Evolutionary conservation across 2,113 vertebrate genomes (phyloP).

Genomic region (Psittacula cyanocephala): DNA sequence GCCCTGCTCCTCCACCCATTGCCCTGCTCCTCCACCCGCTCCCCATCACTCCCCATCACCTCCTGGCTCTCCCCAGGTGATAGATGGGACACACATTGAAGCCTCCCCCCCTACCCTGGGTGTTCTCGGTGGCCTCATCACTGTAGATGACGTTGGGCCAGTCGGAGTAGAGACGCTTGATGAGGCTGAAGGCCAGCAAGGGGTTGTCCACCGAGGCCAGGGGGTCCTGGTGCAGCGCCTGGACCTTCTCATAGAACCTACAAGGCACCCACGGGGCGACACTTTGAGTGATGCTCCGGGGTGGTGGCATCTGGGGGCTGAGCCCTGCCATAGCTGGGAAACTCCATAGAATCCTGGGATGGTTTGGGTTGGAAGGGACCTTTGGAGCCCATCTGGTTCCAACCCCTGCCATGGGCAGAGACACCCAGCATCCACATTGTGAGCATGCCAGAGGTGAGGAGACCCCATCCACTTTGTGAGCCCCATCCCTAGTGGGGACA

Average conservation of each 20-base stretch:
- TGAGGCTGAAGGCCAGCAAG: conserved; percentile 86
- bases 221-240: conserved; percentile 75
- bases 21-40: neutral
- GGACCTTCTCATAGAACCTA: conserved; percentile 90
- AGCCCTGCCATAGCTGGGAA: rapidly evolving
- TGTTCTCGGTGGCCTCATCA: conserved; percentile 80
- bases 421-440: rapidly evolving
- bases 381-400: too few relatives aligned
- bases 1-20: neutral
- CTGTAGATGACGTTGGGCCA: conserved; percentile 88
- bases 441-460: neutral
- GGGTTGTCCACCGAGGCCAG: conserved; percentile 81
- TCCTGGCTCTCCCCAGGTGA: neutral
- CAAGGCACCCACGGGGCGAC: neutral
- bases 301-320: too few relatives aligned
- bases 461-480: rapidly evolving
- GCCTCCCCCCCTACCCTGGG: conserved; percentile 65
- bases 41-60: neutral
- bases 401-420: too few relatives aligned
- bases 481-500: neutral
- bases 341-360: neutral
- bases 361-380: too few relatives aligned
- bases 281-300: rapidly evolving
- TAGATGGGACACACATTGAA: rapidly evolving
- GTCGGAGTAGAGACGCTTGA: conserved; percentile 90